Evolutionary conservation across 2,888 invertebrate species (phyloP).

Genomic region (Hemaris fuciformis): DNA sequence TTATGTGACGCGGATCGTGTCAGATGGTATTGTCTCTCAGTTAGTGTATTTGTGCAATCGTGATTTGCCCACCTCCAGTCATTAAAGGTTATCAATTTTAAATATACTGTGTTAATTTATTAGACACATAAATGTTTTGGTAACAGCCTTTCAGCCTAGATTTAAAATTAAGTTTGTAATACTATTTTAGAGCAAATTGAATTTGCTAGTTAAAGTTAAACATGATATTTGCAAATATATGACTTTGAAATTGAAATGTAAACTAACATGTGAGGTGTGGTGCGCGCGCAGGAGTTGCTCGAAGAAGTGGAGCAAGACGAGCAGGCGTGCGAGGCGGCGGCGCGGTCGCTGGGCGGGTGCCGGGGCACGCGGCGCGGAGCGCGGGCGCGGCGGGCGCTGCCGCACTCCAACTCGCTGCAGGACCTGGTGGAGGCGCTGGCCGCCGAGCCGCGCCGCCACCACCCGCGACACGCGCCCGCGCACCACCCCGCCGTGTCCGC

Average conservation of each 20-base stretch:
- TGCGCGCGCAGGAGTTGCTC: constrained; percentile 85
- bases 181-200: no score
- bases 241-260: not conserved
- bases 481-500: constrained; percentile 58
- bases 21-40: not conserved
- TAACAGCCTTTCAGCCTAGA: no score
- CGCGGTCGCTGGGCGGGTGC: constrained; percentile 62
- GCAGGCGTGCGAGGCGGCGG: constrained; percentile 80
- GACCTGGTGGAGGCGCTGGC: constrained; percentile 81
- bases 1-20: not conserved
- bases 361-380: constrained; percentile 63
- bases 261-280: constrained; percentile 7
- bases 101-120: no score
- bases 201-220: no score
- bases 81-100: no score
- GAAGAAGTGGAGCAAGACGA: constrained; percentile 90
- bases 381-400: constrained; percentile 62
- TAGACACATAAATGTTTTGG: no score
- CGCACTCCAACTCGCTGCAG: constrained; percentile 82
- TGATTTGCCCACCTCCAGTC: constrained; percentile 1
- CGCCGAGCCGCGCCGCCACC: constrained; percentile 58
- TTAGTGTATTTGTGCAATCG: not conserved
- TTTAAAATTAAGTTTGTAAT: no score
- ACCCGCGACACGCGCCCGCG: constrained; percentile 37
- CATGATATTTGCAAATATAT: no score